Percentiles rank a stretch among this genome's conserved stretches.
Evolutionary conservation across 2,797 vertebrate species (phyloP).

Genomic region (Bradypodion pumilum): DNA sequence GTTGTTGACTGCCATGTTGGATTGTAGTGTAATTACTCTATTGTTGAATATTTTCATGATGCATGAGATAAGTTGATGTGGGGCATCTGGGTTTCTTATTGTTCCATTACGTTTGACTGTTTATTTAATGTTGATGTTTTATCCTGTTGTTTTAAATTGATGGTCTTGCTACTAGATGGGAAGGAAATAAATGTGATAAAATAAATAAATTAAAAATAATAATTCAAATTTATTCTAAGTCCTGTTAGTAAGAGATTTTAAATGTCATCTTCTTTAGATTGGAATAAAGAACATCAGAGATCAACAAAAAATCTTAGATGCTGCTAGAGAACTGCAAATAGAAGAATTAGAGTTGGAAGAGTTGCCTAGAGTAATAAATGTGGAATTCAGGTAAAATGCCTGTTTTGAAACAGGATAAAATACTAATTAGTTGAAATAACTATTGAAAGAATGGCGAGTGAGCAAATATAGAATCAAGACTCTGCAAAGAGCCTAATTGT

Average conservation of each 20-base stretch:
- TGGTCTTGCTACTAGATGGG: too few relatives aligned
- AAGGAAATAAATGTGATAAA: too few relatives aligned
- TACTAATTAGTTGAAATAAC: neutral
- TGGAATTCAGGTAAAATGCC: slow-evolving; percentile 82
- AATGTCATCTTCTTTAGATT: slow-evolving; percentile 76
- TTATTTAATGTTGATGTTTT: too few relatives aligned
- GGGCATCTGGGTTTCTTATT: too few relatives aligned
- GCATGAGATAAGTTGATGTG: too few relatives aligned
- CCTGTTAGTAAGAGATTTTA: slow-evolving; percentile 30
- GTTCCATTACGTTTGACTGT: too few relatives aligned
- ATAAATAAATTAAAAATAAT: too few relatives aligned
- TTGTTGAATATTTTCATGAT: too few relatives aligned
- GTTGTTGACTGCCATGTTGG: too few relatives aligned
- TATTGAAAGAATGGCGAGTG: neutral
- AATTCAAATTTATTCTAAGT: neutral
- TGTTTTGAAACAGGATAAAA: slow-evolving; percentile 1
- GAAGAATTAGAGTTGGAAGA: slow-evolving; percentile 82
- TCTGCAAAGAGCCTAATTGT: neutral
- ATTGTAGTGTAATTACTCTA: too few relatives aligned
- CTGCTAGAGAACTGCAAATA: slow-evolving; percentile 81
- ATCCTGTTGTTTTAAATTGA: too few relatives aligned
- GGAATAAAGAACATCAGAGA: slow-evolving; percentile 83
- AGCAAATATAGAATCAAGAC: neutral
- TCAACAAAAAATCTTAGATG: slow-evolving; percentile 83
- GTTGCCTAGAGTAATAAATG: slow-evolving; percentile 72